Evolutionary conservation across 2,888 invertebrate species (phyloP).

Genomic region (Acanthacorydalis orientalis): DNA sequence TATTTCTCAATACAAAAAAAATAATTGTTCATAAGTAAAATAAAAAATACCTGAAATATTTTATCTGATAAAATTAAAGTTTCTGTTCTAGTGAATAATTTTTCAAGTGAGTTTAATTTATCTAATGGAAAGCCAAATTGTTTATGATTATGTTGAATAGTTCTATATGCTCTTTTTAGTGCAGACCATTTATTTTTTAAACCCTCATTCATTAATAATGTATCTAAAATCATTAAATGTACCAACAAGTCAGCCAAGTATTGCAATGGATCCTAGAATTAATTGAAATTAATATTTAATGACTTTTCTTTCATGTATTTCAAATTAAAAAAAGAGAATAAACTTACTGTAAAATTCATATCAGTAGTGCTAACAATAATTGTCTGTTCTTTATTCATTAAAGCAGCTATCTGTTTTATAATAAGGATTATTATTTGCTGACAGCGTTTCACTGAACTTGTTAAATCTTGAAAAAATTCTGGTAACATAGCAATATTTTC

Average conservation of each 20-base stretch:
- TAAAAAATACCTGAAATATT: slow-evolving; percentile 42
- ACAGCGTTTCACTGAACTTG: slow-evolving; percentile 50
- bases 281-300: slow-evolving; percentile 28
- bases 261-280: slow-evolving; percentile 30
- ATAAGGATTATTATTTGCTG: slow-evolving; percentile 54
- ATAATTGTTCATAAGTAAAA: no score
- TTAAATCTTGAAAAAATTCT: slow-evolving; percentile 43
- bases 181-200: slow-evolving; percentile 55
- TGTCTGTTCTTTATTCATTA: slow-evolving; percentile 34
- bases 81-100: slow-evolving; percentile 52
- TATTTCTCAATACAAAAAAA: background rate
- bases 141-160: slow-evolving; percentile 43
- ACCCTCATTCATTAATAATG: slow-evolving; percentile 37
- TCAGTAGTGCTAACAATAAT: slow-evolving; percentile 19
- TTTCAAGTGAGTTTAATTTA: slow-evolving; percentile 49
- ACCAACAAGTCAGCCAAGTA: slow-evolving; percentile 48
- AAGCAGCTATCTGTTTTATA: slow-evolving; percentile 55
- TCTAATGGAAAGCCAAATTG: slow-evolving; percentile 40
- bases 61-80: slow-evolving; percentile 47
- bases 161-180: slow-evolving; percentile 57
- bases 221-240: slow-evolving; percentile 51
- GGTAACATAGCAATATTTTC: slow-evolving; percentile 33
- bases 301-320: slow-evolving; percentile 10
- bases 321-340: background rate
- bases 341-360: slow-evolving; percentile 15